phyloP scores from a whole-genome alignment of 2,797 vertebrate genomes.

The Hydrocynus forskahlii region DNA sequence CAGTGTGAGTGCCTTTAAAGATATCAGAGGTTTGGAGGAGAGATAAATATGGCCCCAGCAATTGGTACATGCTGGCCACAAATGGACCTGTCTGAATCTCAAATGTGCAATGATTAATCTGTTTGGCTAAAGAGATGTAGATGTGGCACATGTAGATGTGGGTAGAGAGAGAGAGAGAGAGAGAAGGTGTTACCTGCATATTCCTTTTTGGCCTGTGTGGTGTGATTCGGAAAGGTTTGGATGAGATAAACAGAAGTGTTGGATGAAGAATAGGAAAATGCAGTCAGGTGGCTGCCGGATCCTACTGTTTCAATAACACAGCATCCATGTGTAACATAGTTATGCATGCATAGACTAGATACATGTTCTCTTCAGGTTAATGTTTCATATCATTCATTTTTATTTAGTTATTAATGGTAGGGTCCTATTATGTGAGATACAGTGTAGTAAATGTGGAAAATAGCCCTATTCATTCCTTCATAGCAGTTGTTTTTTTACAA shows the following conservation, averaged over 20 bases:
- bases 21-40: constrained; percentile 45
- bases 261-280: constrained; percentile 30
- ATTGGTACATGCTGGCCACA: constrained; percentile 53
- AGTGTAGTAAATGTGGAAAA: not conserved
- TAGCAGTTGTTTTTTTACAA: no score
- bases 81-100: constrained; percentile 62
- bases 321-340: not conserved
- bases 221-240: not conserved
- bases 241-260: constrained; percentile 14
- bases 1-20: constrained; percentile 56
- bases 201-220: not conserved
- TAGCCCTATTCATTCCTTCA: not conserved
- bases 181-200: constrained; percentile 34
- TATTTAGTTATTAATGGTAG: not conserved
- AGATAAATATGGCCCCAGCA: constrained; percentile 56
- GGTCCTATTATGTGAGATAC: not conserved
- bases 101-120: constrained; percentile 69
- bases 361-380: constrained; percentile 59
- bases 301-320: constrained; percentile 30
- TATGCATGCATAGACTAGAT: constrained; percentile 40
- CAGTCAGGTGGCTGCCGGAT: not conserved
- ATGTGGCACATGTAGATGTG: constrained; percentile 58
- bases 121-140: constrained; percentile 62
- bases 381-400: constrained; percentile 3
- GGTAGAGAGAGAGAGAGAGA: constrained; percentile 8